Base-by-base conservation (phyloP, 2,113 vertebrate species). In the Corydoras sp. region DNA sequence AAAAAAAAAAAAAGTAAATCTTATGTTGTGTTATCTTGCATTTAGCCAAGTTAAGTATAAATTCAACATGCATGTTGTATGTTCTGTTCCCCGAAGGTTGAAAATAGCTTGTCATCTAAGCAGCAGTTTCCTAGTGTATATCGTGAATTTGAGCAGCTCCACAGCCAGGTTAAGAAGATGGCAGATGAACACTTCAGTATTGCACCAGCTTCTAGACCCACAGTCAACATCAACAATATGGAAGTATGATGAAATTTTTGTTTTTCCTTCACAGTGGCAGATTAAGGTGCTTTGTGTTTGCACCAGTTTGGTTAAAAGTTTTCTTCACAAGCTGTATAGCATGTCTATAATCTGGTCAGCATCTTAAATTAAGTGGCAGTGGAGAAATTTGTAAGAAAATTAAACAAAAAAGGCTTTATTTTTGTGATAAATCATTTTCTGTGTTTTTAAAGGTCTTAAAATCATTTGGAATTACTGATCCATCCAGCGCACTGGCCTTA, bases 121-220 rank as follows among this genome's bases (percentile, higher is more conserved):
- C 86, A 91, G 43, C 83, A 82, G 43, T 98, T 98, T 79, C 92
- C 93, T 35, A 92, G 93, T 50, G 89, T 98, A 3, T 99, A 97
- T 63, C 90, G 83, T 15, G 95, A 98, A 78, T 98, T 98, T 73
- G 96, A 98, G 86, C 90, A 92, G 61, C 80, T 98, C 67, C 94
- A 98, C 76, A 80, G 77, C 49, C 88, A 92, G 80, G 91, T 98
- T 63, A 92, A 90, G 80, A 88, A 89, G 75, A 89, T 95, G 73
- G 95, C 92, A 70, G 90, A 90, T 59, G 93, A 95, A 35, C 92
- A 97, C 84, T 90, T 96, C 70, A 65, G 63, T 59, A 86, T 84
- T 58, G 83, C 89, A 0, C 80, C 86, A 3, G 79, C 71, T 0
- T 77, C 86, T 31, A 87, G 85, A 59, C 79, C 87, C 48, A 85